phyloP scores from a whole-genome alignment of 2,797 vertebrate genomes.

The Enteromius anoplus region DNA sequence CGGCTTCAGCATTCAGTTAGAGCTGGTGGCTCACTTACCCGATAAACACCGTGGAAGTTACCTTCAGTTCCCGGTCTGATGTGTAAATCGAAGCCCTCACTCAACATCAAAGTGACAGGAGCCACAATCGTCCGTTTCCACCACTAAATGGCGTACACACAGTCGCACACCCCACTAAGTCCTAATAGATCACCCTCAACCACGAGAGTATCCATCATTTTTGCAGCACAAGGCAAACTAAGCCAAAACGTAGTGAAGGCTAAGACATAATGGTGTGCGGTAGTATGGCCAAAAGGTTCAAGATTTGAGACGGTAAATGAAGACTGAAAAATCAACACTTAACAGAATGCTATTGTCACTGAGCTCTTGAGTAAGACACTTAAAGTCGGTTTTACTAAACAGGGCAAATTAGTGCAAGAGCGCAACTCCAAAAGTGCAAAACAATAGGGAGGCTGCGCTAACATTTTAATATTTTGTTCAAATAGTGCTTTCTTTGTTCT shows the following conservation, averaged over 20 bases:
- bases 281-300: neutral
- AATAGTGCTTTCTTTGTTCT: too few relatives aligned
- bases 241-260: conserved; percentile 26
- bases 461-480: too few relatives aligned
- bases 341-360: neutral
- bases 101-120: conserved; percentile 29
- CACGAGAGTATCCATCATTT: conserved; percentile 26
- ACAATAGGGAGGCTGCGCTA: too few relatives aligned
- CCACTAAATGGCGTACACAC: neutral
- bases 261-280: neutral
- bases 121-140: conserved; percentile 2
- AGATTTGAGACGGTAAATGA: neutral
- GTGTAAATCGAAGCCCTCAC: conserved; percentile 38
- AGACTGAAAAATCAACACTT: conserved; percentile 7
- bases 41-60: conserved; percentile 20
- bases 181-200: conserved; percentile 22
- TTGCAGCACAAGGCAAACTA: conserved; percentile 34
- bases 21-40: conserved; percentile 30
- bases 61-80: conserved; percentile 38
- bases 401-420: too few relatives aligned
- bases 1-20: conserved; percentile 19
- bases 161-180: neutral
- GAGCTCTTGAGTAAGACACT: neutral
- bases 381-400: too few relatives aligned
- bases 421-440: too few relatives aligned